Percentiles rank a stretch among this genome's conserved stretches.
Conservation (phyloP, 1,140 invertebrate species). For the Zaprionus tsacasi region DNA sequence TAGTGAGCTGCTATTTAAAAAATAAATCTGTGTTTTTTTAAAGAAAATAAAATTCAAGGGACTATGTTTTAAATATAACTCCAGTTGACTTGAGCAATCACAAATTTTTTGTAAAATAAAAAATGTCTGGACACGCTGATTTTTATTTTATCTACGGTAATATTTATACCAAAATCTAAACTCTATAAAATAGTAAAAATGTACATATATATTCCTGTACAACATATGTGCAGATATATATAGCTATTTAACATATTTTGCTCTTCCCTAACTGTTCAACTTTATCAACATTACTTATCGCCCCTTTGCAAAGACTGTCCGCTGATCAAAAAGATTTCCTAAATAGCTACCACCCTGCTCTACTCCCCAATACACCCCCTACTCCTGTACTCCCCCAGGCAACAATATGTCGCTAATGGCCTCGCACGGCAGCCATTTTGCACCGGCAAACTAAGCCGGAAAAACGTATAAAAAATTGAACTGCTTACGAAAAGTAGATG, state of each 20-base stretch:
- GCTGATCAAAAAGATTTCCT: constrained; percentile 59
- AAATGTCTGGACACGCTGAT: too few relatives aligned
- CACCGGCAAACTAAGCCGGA: constrained; percentile 56
- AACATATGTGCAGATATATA: neutral
- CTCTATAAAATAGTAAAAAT: too few relatives aligned
- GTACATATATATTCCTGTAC: neutral
- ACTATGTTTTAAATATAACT: too few relatives aligned
- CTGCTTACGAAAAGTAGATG: constrained; percentile 73
- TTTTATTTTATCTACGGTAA: too few relatives aligned
- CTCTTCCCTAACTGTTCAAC: neutral
- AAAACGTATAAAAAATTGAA: constrained; percentile 74
- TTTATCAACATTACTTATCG: neutral
- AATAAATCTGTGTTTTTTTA: too few relatives aligned
- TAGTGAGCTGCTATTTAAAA: too few relatives aligned
- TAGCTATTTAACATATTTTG: neutral
- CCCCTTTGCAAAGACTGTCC: neutral
- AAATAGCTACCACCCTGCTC: constrained; percentile 40
- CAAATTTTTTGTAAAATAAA: too few relatives aligned
- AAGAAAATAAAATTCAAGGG: too few relatives aligned
- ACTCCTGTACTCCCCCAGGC: neutral
- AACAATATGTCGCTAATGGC: constrained; percentile 72
- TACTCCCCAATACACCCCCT: neutral
- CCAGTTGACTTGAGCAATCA: too few relatives aligned
- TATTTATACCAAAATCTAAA: too few relatives aligned
- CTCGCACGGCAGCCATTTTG: constrained; percentile 37